Evolutionary conservation across 2,113 vertebrate genomes (phyloP).

Genomic region (Hippolais icterina): DNA sequence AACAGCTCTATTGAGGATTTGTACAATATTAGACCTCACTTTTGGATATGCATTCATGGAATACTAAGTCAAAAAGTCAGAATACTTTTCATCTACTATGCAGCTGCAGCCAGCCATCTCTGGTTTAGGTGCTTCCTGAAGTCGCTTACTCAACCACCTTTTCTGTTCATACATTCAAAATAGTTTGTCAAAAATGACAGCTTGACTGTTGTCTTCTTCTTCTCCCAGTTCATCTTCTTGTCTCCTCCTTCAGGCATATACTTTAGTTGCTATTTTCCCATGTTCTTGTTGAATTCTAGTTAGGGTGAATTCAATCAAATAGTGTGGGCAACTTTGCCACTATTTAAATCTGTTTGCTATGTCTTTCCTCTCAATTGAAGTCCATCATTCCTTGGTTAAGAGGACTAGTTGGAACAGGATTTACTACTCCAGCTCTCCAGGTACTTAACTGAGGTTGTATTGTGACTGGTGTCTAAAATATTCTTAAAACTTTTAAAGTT

Average conservation of each 20-base stretch:
- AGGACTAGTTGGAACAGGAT: background rate
- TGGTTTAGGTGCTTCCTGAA: background rate
- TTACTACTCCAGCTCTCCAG: background rate
- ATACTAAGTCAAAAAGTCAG: background rate
- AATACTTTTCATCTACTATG: background rate
- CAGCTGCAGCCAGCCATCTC: background rate
- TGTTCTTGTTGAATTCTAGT: background rate
- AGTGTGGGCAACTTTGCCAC: background rate
- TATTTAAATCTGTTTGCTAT: background rate
- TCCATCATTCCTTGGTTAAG: background rate
- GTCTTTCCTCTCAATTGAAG: background rate
- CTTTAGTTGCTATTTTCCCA: background rate
- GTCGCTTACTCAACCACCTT: background rate
- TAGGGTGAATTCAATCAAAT: background rate
- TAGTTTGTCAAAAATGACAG: background rate
- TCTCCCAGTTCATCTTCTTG: background rate
- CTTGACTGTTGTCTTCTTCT: background rate
- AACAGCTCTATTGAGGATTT: background rate
- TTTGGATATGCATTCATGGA: background rate
- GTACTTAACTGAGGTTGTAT: background rate
- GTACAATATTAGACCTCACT: background rate
- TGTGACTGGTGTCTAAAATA: background rate
- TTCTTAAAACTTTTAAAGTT: background rate
- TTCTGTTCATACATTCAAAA: background rate
- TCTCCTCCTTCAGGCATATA: background rate